Percentiles rank a stretch among this genome's conserved stretches.
These are phyloP conservation scores for Drosophila sp. DNA, from an alignment of 1,140 invertebrate genomes.

Conservation along the genomic window DNA sequence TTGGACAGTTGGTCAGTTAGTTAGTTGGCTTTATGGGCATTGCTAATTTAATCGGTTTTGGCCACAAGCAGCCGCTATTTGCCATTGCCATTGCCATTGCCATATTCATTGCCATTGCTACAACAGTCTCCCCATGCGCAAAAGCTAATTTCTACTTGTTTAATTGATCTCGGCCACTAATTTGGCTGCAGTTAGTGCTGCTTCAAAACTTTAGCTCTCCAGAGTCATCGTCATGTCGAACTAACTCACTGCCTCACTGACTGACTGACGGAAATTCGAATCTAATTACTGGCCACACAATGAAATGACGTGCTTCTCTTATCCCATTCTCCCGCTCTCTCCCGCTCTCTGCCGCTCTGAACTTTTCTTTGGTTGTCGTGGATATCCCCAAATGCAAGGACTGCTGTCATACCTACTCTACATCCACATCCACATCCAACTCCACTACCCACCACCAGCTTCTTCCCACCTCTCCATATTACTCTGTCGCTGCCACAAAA, in stretches of 20 bases:
- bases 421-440: slow-evolving; percentile 4
- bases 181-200: slow-evolving; percentile 42
- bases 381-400: slow-evolving; percentile 26
- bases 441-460: not conserved
- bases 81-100: not conserved
- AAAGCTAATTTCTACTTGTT: slow-evolving; percentile 56
- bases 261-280: slow-evolving; percentile 53
- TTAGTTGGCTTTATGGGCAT: slow-evolving; percentile 49
- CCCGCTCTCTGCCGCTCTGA: slow-evolving; percentile 7
- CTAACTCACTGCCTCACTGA: not conserved
- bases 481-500: slow-evolving; percentile 44
- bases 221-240: not conserved
- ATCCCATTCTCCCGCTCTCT: slow-evolving; percentile 1
- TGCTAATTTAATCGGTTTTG: slow-evolving; percentile 72
- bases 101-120: not conserved
- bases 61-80: slow-evolving; percentile 32
- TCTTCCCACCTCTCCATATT: not conserved
- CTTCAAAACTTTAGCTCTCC: slow-evolving; percentile 35
- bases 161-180: slow-evolving; percentile 68
- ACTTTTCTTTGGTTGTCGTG: slow-evolving; percentile 31
- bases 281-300: slow-evolving; percentile 74
- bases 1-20: slow-evolving; percentile 30
- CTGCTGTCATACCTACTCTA: slow-evolving; percentile 19
- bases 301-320: slow-evolving; percentile 38
- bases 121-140: not conserved